These are phyloP conservation scores for Anas acuta DNA, from an alignment of 2,797 vertebrate species.

Conservation along the genomic window DNA sequence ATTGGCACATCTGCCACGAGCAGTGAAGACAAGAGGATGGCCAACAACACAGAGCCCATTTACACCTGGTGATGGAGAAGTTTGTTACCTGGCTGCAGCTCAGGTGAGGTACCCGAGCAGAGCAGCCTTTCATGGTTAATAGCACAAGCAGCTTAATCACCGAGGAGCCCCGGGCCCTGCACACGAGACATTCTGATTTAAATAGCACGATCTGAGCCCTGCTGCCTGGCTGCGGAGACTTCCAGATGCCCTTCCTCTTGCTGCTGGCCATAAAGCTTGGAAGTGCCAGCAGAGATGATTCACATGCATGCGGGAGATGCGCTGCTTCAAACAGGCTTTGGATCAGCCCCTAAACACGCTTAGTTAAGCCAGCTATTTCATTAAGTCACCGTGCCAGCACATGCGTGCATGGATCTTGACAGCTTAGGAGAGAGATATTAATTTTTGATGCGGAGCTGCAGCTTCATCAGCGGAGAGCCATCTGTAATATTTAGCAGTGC, in stretches of 20 bases:
- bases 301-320: accelerated
- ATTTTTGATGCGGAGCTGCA: background rate
- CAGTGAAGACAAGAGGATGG: background rate
- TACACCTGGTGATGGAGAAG: background rate
- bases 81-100: background rate
- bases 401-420: background rate
- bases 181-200: background rate
- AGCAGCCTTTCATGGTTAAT: background rate
- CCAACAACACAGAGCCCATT: background rate
- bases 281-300: background rate
- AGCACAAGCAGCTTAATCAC: background rate
- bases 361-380: background rate
- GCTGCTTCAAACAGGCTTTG: background rate
- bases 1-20: background rate
- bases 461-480: background rate
- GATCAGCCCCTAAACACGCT: background rate
- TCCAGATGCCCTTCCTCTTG: background rate
- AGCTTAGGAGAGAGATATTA: background rate
- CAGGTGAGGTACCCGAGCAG: background rate
- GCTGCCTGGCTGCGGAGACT: background rate
- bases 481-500: background rate
- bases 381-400: background rate
- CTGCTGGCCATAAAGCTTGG: background rate
- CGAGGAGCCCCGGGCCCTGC: background rate
- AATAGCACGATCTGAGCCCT: background rate